phyloP scores from a whole-genome alignment of 2,113 vertebrate species.

The Meriones unguiculatus region DNA sequence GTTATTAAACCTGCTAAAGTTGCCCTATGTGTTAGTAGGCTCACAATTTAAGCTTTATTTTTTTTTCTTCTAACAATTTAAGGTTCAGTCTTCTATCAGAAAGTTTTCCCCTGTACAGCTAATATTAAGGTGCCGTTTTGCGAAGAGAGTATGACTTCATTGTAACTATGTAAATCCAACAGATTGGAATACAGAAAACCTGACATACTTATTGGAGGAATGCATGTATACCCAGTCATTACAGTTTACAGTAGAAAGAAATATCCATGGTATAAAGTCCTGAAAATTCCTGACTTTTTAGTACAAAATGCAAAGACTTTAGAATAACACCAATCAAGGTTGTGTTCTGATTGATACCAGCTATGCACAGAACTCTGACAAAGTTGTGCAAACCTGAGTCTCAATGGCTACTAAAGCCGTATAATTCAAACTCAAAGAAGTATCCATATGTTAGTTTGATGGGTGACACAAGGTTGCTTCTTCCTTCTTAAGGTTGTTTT shows the following conservation, averaged over 20 bases:
- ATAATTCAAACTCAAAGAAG: background rate
- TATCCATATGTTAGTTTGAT: background rate
- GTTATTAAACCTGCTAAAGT: background rate
- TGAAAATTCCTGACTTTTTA: background rate
- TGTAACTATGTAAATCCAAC: background rate
- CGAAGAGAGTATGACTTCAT: background rate
- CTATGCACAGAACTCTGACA: background rate
- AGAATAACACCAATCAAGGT: background rate
- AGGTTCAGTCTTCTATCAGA: background rate
- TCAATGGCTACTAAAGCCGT: background rate
- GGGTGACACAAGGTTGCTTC: background rate
- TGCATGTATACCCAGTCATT: background rate
- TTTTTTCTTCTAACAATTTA: background rate
- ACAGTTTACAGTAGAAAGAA: background rate
- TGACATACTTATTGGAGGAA: background rate
- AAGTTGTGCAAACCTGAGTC: background rate
- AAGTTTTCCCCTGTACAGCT: background rate
- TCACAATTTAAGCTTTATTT: background rate
- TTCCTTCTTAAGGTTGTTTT: constrained; percentile 22
- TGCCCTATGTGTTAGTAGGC: background rate
- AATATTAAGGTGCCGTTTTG: background rate
- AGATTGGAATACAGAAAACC: background rate
- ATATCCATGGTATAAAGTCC: background rate
- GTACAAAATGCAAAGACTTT: background rate
- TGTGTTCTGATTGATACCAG: background rate